Conservation (phyloP, 35 echinoderm and acorn worm genomes). For the Heliocidaris tuberculata region DNA sequence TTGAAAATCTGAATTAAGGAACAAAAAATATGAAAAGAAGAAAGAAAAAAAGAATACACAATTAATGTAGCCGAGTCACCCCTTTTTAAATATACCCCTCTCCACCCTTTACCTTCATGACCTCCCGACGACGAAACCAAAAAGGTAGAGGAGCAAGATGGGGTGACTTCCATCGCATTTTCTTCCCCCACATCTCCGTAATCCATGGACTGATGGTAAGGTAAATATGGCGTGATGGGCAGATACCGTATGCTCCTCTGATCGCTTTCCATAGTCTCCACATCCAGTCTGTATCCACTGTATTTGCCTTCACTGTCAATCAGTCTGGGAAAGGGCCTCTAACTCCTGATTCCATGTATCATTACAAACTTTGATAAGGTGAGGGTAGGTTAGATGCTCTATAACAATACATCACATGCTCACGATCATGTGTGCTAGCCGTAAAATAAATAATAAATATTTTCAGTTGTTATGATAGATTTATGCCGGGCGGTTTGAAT, state of each 20-base stretch:
- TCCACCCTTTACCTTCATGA: background rate
- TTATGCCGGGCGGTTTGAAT: no score
- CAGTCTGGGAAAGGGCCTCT: background rate
- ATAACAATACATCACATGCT: no score
- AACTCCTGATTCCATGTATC: no score
- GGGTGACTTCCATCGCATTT: slow-evolving; percentile 33
- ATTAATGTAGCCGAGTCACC: background rate
- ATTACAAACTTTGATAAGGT: no score
- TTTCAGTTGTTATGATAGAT: no score
- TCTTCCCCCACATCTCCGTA: slow-evolving; percentile 37
- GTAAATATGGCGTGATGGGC: slow-evolving; percentile 41
- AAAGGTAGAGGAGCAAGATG: slow-evolving; percentile 1
- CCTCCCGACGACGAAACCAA: background rate
- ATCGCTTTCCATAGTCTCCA: slow-evolving; percentile 6
- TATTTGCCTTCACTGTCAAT: background rate
- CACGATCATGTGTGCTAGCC: no score
- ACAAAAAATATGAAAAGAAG: no score
- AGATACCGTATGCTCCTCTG: background rate
- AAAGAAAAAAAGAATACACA: no score
- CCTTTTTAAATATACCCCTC: background rate
- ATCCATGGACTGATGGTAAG: slow-evolving; percentile 36
- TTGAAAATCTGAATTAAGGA: no score
- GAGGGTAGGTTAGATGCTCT: no score
- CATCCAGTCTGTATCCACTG: background rate
- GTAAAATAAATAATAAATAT: no score